Conservation (phyloP, 2,888 invertebrate species). For the Zootermopsis nevadensis region DNA sequence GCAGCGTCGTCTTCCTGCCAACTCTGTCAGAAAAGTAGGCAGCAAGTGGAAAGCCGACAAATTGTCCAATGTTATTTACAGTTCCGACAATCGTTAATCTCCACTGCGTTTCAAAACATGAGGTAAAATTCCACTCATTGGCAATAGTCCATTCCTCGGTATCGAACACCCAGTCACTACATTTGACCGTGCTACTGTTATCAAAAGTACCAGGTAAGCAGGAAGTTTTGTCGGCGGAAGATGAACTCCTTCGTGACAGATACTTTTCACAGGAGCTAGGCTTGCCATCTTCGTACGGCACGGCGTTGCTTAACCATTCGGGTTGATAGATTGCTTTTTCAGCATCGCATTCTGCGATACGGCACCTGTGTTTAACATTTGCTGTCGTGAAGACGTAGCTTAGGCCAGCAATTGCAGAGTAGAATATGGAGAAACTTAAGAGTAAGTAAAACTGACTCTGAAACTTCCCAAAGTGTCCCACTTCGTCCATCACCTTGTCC, state of each 20-base stretch:
- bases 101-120: constrained; percentile 76
- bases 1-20: constrained; percentile 72
- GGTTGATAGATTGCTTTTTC: constrained; percentile 58
- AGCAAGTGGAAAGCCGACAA: constrained; percentile 75
- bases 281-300: constrained; percentile 63
- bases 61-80: constrained; percentile 78
- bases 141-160: constrained; percentile 70
- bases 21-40: constrained; percentile 75
- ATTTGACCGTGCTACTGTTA: constrained; percentile 61
- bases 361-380: constrained; percentile 73
- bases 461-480: constrained; percentile 76
- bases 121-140: constrained; percentile 75
- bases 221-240: constrained; percentile 22
- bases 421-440: constrained; percentile 72
- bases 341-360: constrained; percentile 68
- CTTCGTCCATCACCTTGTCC: constrained; percentile 67
- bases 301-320: constrained; percentile 65
- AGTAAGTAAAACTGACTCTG: constrained; percentile 71
- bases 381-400: constrained; percentile 79
- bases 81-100: constrained; percentile 80
- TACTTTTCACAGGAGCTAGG: constrained; percentile 53
- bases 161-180: constrained; percentile 70
- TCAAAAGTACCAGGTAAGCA: background rate
- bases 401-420: constrained; percentile 73
- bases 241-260: constrained; percentile 47